Evolutionary conservation across 2,113 vertebrate species (phyloP).

Genomic region (Trogon surrucura): DNA sequence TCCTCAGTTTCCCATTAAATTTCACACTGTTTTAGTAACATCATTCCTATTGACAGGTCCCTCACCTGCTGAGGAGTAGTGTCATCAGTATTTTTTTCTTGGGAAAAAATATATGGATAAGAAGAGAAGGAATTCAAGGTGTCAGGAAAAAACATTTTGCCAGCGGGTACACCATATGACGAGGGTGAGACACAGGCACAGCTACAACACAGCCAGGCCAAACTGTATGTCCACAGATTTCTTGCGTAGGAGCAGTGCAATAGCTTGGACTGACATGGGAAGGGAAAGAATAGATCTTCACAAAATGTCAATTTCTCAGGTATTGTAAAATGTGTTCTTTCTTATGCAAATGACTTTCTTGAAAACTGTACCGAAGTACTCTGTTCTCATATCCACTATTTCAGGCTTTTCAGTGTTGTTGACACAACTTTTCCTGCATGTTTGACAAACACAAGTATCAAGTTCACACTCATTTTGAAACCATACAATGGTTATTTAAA

Average conservation of each 20-base stretch:
- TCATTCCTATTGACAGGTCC: neutral
- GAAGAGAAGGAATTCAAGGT: neutral
- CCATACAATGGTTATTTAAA: neutral
- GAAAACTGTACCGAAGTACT: neutral
- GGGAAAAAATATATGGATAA: neutral
- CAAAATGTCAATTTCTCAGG: neutral
- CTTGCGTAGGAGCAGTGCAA: neutral
- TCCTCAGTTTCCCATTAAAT: neutral
- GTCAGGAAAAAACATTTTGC: neutral
- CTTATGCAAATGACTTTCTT: neutral
- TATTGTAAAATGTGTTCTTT: neutral
- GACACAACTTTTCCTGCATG: neutral
- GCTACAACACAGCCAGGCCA: neutral
- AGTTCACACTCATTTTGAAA: neutral
- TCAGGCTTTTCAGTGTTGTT: neutral
- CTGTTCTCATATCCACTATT: neutral
- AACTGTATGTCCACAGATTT: neutral
- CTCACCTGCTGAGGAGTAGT: neutral
- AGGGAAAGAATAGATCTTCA: neutral
- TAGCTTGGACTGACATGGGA: neutral
- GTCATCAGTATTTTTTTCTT: neutral
- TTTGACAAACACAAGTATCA: neutral
- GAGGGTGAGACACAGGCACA: neutral
- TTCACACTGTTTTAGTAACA: neutral
- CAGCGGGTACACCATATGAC: rapidly evolving